Percentiles rank a stretch among this genome's conserved stretches.
phyloP scores from a whole-genome alignment of 1,140 invertebrate genomes.

The Zophobas morio region DNA sequence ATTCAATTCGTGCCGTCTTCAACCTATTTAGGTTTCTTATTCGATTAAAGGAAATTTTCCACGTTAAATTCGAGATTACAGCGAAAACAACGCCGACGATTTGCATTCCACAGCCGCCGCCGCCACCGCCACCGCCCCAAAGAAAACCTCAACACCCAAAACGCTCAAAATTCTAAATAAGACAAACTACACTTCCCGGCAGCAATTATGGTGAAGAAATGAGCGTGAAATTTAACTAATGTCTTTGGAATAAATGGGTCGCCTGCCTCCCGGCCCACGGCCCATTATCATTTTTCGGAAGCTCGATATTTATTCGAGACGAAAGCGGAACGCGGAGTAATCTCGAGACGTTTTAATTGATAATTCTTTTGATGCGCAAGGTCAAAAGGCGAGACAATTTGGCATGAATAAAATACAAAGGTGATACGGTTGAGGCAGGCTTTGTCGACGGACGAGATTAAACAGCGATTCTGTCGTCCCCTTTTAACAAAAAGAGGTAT shows the following conservation, averaged over 20 bases:
- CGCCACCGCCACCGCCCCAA: slow-evolving; percentile 23
- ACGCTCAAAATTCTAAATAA: slow-evolving; percentile 37
- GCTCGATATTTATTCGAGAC: not conserved
- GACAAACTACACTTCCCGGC: slow-evolving; percentile 26
- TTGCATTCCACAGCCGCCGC: slow-evolving; percentile 38
- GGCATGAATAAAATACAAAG: slow-evolving; percentile 35
- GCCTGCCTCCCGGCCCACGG: not conserved
- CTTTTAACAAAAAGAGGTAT: slow-evolving; percentile 8
- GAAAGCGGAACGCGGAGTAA: slow-evolving; percentile 1
- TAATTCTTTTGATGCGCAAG: slow-evolving; percentile 6
- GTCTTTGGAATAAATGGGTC: slow-evolving; percentile 9
- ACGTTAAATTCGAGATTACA: slow-evolving; percentile 41
- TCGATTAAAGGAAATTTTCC: slow-evolving; percentile 45
- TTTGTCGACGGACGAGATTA: slow-evolving; percentile 20
- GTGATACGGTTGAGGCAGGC: slow-evolving; percentile 6
- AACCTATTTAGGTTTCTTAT: slow-evolving; percentile 47
- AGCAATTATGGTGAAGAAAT: slow-evolving; percentile 34
- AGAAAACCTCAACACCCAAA: slow-evolving; percentile 32
- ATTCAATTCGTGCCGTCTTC: slow-evolving; percentile 56
- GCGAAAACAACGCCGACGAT: slow-evolving; percentile 35
- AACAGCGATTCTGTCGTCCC: slow-evolving; percentile 20
- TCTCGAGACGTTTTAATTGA: slow-evolving; percentile 15
- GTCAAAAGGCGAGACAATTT: slow-evolving; percentile 23
- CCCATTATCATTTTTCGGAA: slow-evolving; percentile 19
- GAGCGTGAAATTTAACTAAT: slow-evolving; percentile 43